Evolutionary conservation across 2,888 invertebrate species (phyloP), one percentile per base, ranked within the genome.

Genomic region (Limnephilus rhombicus): DNA sequence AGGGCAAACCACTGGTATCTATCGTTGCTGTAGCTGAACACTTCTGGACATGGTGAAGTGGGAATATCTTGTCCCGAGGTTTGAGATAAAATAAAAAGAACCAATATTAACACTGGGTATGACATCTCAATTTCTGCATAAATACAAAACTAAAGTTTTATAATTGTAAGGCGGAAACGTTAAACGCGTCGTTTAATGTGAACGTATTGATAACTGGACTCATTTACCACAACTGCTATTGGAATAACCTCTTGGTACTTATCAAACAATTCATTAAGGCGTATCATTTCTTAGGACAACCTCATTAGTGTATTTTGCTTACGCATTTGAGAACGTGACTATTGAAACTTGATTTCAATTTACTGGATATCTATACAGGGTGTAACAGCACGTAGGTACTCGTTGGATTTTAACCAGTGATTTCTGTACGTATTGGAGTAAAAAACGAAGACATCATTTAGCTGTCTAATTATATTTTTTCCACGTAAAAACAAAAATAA

Each of bases 1-100:
- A 93, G 45, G 80, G 93, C 94, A 31, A 91, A 92, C 93, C 93
- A 93, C 53, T 92, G 92, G 15, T 41, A 37, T 45, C 92, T 92
- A 87, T 93, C 93, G 45, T 90, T 92, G 45, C 93, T 91, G 80
- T 94, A 94, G 49, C 89, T 91, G 82, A 93, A 94, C 11, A 93
- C 89, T n/a, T 85, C 87, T 13, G 94, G 94, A 81, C 94, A 94
- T 18, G 94, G 94, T 29, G 94, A 93, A 4, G 88, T n/a, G 0
- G 92, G 92, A 9, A 80, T 9, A 12, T 86, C 80, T 29, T 92
- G 92, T 45, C 80, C 37, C 37, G 34, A 83, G 3, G 9, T 9
- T 68, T 68, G 68, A 9, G n/a, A 68, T 1, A 68, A 68, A 68
- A 68, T 24, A 68, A 7, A 68, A 0, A 68, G 9, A 7, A 68